phyloP scores from a whole-genome alignment of 2,113 vertebrate genomes.

The Mesocricetus auratus region DNA sequence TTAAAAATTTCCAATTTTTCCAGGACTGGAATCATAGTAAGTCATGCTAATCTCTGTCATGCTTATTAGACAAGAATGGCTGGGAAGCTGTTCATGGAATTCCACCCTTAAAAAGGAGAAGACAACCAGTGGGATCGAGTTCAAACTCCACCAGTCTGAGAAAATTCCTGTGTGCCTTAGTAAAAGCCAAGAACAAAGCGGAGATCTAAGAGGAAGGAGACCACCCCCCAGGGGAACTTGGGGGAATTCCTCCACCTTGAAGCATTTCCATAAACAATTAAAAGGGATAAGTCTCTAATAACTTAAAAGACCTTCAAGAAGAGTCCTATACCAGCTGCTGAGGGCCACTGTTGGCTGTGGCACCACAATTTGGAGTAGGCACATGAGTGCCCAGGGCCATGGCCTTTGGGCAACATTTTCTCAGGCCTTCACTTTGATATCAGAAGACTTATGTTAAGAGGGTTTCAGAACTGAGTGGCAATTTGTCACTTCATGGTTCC shows the following conservation, averaged over 20 bases:
- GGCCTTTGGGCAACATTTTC: not conserved
- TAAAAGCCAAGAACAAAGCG: not conserved
- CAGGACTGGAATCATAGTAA: not conserved
- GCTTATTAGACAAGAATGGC: not conserved
- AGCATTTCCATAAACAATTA: not conserved
- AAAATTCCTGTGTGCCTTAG: not conserved
- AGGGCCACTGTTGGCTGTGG: not conserved
- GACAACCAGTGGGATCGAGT: fast-evolving
- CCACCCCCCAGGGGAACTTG: not conserved
- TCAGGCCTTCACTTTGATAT: not conserved
- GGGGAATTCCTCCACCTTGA: constrained; percentile 14
- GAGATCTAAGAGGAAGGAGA: not conserved
- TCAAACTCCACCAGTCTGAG: not conserved
- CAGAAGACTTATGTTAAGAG: not conserved
- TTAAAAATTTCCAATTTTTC: not conserved
- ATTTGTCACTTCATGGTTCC: not conserved
- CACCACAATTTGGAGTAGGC: fast-evolving
- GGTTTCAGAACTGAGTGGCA: not conserved
- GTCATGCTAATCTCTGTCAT: not conserved
- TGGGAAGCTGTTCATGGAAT: not conserved
- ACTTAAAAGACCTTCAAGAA: not conserved
- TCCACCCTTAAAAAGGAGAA: not conserved
- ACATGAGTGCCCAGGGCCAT: fast-evolving
- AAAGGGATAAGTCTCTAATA: not conserved
- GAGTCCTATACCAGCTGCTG: not conserved